These are phyloP conservation scores for Ctenopoma kingsleyae DNA, from an alignment of 2,797 vertebrate genomes.

Conservation along the genomic window DNA sequence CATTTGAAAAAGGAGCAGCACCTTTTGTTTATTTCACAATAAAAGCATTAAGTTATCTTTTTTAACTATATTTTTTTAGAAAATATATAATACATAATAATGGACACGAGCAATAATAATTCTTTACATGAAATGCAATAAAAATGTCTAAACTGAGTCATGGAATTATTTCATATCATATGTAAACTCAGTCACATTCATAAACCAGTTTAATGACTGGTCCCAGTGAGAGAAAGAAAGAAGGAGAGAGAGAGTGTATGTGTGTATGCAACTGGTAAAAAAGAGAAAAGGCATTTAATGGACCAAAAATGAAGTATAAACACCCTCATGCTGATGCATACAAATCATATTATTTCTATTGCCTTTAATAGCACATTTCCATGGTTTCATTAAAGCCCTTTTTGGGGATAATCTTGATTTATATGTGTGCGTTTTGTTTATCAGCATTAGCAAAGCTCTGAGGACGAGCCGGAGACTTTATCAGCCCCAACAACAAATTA, in stretches of 20 bases:
- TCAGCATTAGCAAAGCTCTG: slow-evolving; percentile 62
- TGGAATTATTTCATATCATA: not conserved
- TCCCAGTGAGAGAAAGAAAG: not conserved
- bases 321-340: slow-evolving; percentile 3
- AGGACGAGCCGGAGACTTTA: slow-evolving; percentile 53
- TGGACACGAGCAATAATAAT: not conserved
- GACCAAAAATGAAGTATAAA: slow-evolving; percentile 11
- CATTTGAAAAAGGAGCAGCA: not conserved
- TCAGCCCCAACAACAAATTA: slow-evolving; percentile 60
- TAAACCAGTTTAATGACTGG: not conserved
- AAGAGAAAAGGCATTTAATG: not conserved
- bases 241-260: not conserved
- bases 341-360: slow-evolving; percentile 27
- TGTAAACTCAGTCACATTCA: not conserved
- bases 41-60: not conserved
- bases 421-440: slow-evolving; percentile 33
- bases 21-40: not conserved
- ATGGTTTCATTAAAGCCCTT: slow-evolving; percentile 38
- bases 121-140: no score
- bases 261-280: not conserved
- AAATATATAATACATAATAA: not conserved
- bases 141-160: not conserved
- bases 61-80: not conserved
- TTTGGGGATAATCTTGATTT: slow-evolving; percentile 47
- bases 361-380: slow-evolving; percentile 32